These are phyloP conservation scores for Caenorhabditis sp. DNA, from an alignment of 2,888 invertebrate species.

Conservation along the genomic window DNA sequence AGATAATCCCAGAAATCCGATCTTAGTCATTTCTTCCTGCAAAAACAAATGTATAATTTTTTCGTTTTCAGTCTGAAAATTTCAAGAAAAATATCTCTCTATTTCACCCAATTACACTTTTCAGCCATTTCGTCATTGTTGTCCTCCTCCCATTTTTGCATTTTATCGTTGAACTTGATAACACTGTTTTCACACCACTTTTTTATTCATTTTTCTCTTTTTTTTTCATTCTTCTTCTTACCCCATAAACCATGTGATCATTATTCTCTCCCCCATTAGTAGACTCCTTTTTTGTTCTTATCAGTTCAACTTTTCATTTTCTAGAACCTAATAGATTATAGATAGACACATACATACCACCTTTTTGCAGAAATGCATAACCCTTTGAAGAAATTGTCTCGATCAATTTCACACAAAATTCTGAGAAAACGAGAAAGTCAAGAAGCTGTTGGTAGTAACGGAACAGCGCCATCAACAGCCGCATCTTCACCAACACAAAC, in stretches of 20 bases:
- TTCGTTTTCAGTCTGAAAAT: not conserved
- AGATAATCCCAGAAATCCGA: not conserved
- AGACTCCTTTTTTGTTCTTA: not conserved
- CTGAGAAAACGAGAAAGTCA: constrained; percentile 33
- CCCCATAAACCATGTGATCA: not conserved
- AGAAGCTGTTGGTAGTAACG: constrained; percentile 5
- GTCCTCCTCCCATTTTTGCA: not conserved
- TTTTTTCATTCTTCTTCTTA: not conserved
- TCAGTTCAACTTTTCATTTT: constrained; percentile 1
- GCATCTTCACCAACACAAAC: constrained; percentile 21
- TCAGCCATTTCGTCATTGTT: not conserved
- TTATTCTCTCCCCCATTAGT: not conserved
- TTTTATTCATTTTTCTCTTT: too few species aligned
- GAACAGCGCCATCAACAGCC: constrained; percentile 22
- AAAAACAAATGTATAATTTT: not conserved
- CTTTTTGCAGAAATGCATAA: constrained; percentile 26
- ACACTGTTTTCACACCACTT: not conserved
- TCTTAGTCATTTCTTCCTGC: not conserved
- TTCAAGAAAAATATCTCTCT: too few species aligned
- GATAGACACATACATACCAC: too few species aligned
- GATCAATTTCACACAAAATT: constrained; percentile 42
- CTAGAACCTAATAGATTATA: not conserved
- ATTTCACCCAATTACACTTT: too few species aligned
- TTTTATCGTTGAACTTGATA: not conserved
- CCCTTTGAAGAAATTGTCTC: constrained; percentile 34